A percentile compares a stretch with the other conserved stretches of the same genome.
phyloP scores from a whole-genome alignment of 2,797 vertebrate species.

The Lithobates pipiens region DNA sequence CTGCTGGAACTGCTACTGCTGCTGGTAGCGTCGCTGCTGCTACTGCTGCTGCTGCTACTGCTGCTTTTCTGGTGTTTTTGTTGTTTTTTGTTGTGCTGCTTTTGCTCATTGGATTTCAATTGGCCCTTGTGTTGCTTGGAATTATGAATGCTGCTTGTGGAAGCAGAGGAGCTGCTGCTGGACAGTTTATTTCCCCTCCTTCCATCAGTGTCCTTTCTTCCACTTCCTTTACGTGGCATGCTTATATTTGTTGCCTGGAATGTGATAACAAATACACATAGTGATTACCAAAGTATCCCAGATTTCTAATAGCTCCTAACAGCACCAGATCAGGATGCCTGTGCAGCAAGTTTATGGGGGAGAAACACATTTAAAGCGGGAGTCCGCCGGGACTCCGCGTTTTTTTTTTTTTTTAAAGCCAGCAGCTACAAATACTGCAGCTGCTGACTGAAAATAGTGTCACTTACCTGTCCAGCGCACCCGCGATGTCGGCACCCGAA shows the following conservation, averaged over 20 bases:
- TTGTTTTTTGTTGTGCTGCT: too few relatives aligned
- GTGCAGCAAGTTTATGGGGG: too few relatives aligned
- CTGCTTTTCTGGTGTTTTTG: not conserved
- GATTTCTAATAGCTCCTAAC: too few relatives aligned
- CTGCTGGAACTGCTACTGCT: rapidly evolving
- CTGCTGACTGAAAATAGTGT: too few relatives aligned
- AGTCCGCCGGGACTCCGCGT: too few relatives aligned
- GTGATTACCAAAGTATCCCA: not conserved
- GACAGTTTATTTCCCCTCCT: constrained; percentile 21
- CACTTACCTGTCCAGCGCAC: too few relatives aligned
- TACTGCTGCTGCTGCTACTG: not conserved
- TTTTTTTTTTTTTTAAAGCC: too few relatives aligned
- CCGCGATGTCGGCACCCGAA: too few relatives aligned
- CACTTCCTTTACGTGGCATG: not conserved
- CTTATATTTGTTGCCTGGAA: constrained; percentile 66
- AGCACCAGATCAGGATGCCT: too few relatives aligned
- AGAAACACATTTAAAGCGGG: too few relatives aligned
- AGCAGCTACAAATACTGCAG: too few relatives aligned
- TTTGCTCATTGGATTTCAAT: too few relatives aligned
- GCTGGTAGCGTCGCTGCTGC: constrained; percentile 10
- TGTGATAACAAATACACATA: not conserved
- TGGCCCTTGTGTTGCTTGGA: not conserved
- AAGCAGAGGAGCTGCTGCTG: not conserved
- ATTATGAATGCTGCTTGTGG: not conserved
- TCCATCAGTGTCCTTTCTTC: not conserved